Conservation (phyloP, 2,888 invertebrate genomes). For the Eurytoma californica region DNA sequence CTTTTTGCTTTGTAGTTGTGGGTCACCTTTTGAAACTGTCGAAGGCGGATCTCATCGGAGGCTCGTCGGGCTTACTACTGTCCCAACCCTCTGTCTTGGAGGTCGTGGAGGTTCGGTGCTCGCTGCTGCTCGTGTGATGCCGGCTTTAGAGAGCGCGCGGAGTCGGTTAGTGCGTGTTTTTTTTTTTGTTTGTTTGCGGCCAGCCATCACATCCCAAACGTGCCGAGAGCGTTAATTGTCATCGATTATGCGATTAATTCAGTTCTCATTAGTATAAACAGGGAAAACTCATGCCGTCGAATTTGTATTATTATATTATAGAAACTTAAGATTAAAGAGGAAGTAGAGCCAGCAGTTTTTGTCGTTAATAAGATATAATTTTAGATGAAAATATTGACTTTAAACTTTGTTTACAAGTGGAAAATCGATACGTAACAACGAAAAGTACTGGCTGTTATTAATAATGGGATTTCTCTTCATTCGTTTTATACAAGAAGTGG, state of each 20-base stretch:
- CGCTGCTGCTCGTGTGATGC: constrained; percentile 73
- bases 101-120: constrained; percentile 72
- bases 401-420: no score
- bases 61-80: constrained; percentile 66
- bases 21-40: constrained; percentile 75
- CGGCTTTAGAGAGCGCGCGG: constrained; percentile 63
- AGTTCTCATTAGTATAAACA: constrained; percentile 36
- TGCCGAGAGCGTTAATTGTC: constrained; percentile 45
- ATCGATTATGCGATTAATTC: constrained; percentile 44
- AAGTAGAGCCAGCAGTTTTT: no score
- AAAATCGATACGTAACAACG: not conserved
- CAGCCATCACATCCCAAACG: constrained; percentile 35
- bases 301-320: constrained; percentile 37
- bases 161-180: constrained; percentile 41
- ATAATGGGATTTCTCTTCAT: not conserved
- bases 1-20: constrained; percentile 52
- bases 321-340: not conserved
- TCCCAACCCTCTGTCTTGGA: constrained; percentile 73
- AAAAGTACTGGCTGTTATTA: not conserved
- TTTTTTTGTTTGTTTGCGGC: constrained; percentile 31
- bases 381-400: no score
- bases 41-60: constrained; percentile 71
- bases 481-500: constrained; percentile 9
- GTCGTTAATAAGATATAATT: no score
- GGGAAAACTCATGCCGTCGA: constrained; percentile 39